phyloP scores from a whole-genome alignment of 1,140 invertebrate species.

The Ptiloglossa arizonensis region DNA sequence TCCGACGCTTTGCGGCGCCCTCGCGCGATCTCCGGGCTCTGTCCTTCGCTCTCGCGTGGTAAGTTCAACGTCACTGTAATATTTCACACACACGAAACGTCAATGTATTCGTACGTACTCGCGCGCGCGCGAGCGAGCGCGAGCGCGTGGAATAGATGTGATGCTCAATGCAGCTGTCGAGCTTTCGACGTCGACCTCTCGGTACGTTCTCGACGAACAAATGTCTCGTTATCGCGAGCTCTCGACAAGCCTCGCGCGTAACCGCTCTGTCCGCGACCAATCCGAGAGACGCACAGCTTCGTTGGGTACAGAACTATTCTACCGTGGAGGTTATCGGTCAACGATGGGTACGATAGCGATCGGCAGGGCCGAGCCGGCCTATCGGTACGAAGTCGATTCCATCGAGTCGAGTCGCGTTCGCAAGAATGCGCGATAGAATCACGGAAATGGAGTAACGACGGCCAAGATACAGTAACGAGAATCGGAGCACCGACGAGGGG shows the following conservation, averaged over 20 bases:
- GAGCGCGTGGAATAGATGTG: slow-evolving; percentile 28
- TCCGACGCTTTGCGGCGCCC: slow-evolving; percentile 58
- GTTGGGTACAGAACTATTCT: slow-evolving; percentile 29
- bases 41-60: slow-evolving; percentile 70
- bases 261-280: background rate
- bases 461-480: slow-evolving; percentile 43
- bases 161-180: slow-evolving; percentile 46
- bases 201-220: background rate
- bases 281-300: background rate
- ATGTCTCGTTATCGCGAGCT: background rate
- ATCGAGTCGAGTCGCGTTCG: slow-evolving; percentile 16
- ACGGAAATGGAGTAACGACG: slow-evolving; percentile 29
- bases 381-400: slow-evolving; percentile 17
- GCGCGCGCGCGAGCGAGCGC: no score
- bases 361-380: slow-evolving; percentile 38
- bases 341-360: slow-evolving; percentile 22
- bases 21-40: slow-evolving; percentile 69
- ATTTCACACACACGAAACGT: slow-evolving; percentile 33
- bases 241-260: background rate
- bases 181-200: background rate
- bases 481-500: slow-evolving; percentile 19
- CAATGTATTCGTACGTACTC: background rate
- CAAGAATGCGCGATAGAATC: slow-evolving; percentile 16
- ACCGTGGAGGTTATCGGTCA: background rate
- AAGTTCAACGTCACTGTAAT: slow-evolving; percentile 60